Evolutionary conservation across 2,888 invertebrate genomes (phyloP), one percentile per base, ranked within the genome.

Genomic region (Agonopterix heracliana): DNA sequence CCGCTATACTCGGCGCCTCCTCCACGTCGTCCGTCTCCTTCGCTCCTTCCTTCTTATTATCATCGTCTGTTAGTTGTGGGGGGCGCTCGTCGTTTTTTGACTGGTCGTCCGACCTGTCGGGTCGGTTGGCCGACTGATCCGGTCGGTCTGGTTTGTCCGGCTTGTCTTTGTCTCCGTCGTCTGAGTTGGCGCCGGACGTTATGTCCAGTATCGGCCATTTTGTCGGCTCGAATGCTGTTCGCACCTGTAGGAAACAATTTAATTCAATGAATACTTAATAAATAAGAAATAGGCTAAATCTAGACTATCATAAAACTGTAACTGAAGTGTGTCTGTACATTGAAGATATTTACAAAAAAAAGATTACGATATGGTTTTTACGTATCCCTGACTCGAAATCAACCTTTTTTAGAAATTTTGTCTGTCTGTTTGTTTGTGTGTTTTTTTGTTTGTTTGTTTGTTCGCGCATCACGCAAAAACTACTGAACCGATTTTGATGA

Each of bases 201-300:
- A 90, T 84, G 72, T 94, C 94, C 10, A 91, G 84, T 42, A 96
- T 93, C 34, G 98, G 98, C 99, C 99, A 99, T 73, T 92, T 93
- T 9, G 90, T 90, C 1, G 98, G 96, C 66, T 96, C 93, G 58
- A 92, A 90, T 58, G 92, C 93, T 47, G 97, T 95, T 67, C 98
- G 92, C 46, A 96, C 95, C 94, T 94, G 76, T 36, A 26, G 17
- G 26, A 26, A 1, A 26, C 5, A 0, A 26, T 26, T 26, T 2
- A 2, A 14, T 2, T 2, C 14, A 14, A 14, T 14, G 14, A 44
- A 14, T 26, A 34, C 9, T 26, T 5, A 54, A 41, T 36, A 38
- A n/a, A n/a, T 9, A 26, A 40, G n/a, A n/a, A n/a, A n/a, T n/a
- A n/a, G n/a, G n/a, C n/a, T n/a, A n/a, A n/a, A n/a, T n/a, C n/a